These are phyloP conservation scores for Danaus plexippus DNA, from an alignment of 1,140 invertebrate genomes.

Conservation along the genomic window DNA sequence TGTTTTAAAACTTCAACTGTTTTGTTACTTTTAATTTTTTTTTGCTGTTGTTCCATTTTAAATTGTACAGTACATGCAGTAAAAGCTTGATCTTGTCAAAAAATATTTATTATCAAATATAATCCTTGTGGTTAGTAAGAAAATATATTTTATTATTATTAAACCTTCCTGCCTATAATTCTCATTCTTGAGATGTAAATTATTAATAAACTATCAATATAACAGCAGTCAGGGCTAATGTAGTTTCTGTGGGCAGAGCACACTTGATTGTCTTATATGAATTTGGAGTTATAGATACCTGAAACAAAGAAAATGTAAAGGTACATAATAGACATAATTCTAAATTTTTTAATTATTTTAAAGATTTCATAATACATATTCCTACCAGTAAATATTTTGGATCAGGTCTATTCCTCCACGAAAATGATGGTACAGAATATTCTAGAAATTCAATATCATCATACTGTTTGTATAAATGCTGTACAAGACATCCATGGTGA, in stretches of 20 bases:
- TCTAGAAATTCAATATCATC: conserved; percentile 68
- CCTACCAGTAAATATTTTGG: conserved; percentile 91
- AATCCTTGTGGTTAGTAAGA: conserved; percentile 34
- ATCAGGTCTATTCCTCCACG: conserved; percentile 94
- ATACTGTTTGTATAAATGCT: conserved; percentile 57
- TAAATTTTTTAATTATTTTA: too few species aligned
- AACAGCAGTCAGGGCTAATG: conserved; percentile 37
- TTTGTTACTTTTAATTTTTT: conserved; percentile 4
- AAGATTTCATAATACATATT: neutral
- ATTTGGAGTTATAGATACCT: conserved; percentile 44
- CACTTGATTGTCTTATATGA: conserved; percentile 45
- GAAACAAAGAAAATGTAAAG: conserved; percentile 22
- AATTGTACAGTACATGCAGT: conserved; percentile 58
- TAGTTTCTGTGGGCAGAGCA: conserved; percentile 42
- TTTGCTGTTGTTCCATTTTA: conserved; percentile 27
- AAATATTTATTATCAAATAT: conserved; percentile 67
- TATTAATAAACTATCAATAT: conserved; percentile 32
- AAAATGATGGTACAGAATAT: conserved; percentile 92
- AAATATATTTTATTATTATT: conserved; percentile 23
- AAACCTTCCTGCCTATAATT: conserved; percentile 29
- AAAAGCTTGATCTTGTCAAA: conserved; percentile 60
- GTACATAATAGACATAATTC: too few species aligned
- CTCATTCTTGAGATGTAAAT: conserved; percentile 25
- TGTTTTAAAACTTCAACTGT: conserved; percentile 3
- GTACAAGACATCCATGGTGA: conserved; percentile 86